Base-by-base conservation (phyloP, 2,113 vertebrate genomes). In the Xiphias gladius region DNA sequence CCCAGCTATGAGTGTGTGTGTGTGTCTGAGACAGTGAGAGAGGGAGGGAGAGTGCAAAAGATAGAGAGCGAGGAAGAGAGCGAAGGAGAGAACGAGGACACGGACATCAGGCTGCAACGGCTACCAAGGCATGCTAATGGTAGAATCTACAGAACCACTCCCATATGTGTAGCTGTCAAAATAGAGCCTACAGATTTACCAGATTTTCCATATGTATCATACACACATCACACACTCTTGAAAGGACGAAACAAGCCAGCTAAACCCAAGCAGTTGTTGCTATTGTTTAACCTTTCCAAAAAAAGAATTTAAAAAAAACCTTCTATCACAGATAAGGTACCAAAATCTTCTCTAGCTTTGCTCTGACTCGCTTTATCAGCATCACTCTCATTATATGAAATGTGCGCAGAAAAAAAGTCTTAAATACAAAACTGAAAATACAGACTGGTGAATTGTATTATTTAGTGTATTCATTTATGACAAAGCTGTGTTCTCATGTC, bases 1-100 rank as follows among this genome's bases (percentile, higher is more conserved):
- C 89, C 90, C 48, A 52, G 76, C 80, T 41, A 64, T 89, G 73
- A 58, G 52, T 68, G 52, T 52, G 81, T 68, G 66, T 73, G 41
- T 58, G 61, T 20, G 41, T 19, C 10, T 57, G 11, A 26, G 54
- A 57, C n/a, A 17, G 58, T 30, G 66, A 48, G 65, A 37, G 55
- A 64, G 46, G 41, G 13, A 52, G 22, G n/a, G 66, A 66, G 70
- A 5, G 6, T 30, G 16, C n/a, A n/a, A 39, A 61, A 1, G 13
- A 22, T 13, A 30, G 57, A 17, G 30, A 82, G 48, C n/a, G n/a
- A 69, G 50, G 63, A 55, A 37, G 54, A 22, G 19, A 46, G 24
- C 19, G 46, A 61, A 1, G 13, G 26, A 30, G 57, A 17, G 30
- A 82, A 55, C n/a, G n/a, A 69, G 50, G 63, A 55, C 71, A 80